Conservation (phyloP, 1,140 invertebrate genomes). For the Hyposmocoma kahamanoa region DNA sequence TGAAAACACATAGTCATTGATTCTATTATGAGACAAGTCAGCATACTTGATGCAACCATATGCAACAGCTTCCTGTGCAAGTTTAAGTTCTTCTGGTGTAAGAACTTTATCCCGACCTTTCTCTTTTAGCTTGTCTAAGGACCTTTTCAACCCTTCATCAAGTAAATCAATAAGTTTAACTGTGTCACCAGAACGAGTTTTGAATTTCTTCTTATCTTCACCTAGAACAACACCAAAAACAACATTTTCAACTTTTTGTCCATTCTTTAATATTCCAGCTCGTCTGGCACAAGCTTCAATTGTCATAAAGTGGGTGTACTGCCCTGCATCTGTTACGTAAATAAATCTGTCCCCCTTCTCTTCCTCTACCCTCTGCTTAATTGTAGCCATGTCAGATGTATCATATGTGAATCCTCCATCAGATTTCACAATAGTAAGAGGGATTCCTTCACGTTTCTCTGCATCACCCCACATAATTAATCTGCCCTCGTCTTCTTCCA, state of each 20-base stretch:
- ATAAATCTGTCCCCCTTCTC: conserved; percentile 94
- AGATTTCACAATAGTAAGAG: conserved; percentile 96
- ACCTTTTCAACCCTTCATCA: conserved; percentile 92
- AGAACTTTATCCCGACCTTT: conserved; percentile 94
- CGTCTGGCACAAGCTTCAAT: conserved; percentile 82
- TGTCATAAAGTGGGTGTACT: conserved; percentile 90
- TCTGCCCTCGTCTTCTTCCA: conserved; percentile 94
- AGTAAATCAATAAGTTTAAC: conserved; percentile 93
- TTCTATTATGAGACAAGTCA: conserved; percentile 95
- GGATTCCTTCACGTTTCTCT: conserved; percentile 77
- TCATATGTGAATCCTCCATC: conserved; percentile 99
- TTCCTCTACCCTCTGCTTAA: conserved; percentile 91
- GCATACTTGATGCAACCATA: conserved; percentile 99
- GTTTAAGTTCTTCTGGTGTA: conserved; percentile 86
- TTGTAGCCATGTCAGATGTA: conserved; percentile 96
- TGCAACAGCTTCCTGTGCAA: conserved; percentile 92
- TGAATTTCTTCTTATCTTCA: conserved; percentile 99
- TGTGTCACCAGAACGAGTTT: conserved; percentile 98
- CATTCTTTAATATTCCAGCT: conserved; percentile 79
- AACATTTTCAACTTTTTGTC: conserved; percentile 89
- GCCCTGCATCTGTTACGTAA: conserved; percentile 97
- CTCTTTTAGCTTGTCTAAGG: conserved; percentile 90
- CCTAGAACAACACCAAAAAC: conserved; percentile 98
- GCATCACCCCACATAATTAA: conserved; percentile 91
- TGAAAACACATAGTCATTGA: conserved; percentile 98